Percentiles rank a stretch among this genome's conserved stretches.
Conservation (phyloP, 2,797 vertebrate species). For the Aulostomus chinensis region DNA sequence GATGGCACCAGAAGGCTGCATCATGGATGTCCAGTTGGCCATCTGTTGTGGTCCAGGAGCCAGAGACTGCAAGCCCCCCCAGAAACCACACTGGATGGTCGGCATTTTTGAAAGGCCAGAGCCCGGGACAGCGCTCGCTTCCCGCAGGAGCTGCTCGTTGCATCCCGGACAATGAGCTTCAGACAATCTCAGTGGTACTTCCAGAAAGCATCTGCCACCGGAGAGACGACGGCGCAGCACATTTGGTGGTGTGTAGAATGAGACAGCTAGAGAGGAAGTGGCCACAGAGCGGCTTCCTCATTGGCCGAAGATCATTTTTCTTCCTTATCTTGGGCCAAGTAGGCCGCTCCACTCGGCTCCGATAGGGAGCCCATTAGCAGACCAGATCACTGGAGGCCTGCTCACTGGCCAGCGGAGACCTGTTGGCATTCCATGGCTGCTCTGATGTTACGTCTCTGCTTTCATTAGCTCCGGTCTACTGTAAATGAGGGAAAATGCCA, state of each 20-base stretch:
- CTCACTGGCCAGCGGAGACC: conserved; percentile 33
- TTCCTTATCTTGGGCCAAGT: conserved; percentile 60
- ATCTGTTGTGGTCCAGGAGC: conserved; percentile 72
- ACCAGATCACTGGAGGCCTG: conserved; percentile 31
- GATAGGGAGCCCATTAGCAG: conserved; percentile 56
- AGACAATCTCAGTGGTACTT: conserved; percentile 41
- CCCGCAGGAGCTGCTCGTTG: conserved; percentile 42
- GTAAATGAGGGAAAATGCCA: too few species aligned
- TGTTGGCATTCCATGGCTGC: conserved; percentile 41
- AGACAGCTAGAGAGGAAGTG: conserved; percentile 51
- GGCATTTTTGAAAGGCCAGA: conserved; percentile 64
- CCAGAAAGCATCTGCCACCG: conserved; percentile 52
- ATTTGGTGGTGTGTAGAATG: conserved; percentile 56
- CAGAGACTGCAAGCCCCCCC: conserved; percentile 63
- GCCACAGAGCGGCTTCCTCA: conserved; percentile 51
- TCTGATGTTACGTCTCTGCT: conserved; percentile 4
- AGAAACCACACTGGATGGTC: conserved; percentile 59
- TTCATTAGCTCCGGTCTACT: not conserved
- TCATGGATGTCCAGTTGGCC: conserved; percentile 80
- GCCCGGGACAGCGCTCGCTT: conserved; percentile 35
- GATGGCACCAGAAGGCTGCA: conserved; percentile 78
- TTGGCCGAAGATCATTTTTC: conserved; percentile 68
- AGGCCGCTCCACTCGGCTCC: conserved; percentile 40
- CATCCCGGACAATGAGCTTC: conserved; percentile 51
- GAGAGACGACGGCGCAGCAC: conserved; percentile 45